Evolutionary conservation across 2,113 vertebrate species (phyloP), one percentile per base, ranked within the genome.

Genomic region (Anolis sagrei): DNA sequence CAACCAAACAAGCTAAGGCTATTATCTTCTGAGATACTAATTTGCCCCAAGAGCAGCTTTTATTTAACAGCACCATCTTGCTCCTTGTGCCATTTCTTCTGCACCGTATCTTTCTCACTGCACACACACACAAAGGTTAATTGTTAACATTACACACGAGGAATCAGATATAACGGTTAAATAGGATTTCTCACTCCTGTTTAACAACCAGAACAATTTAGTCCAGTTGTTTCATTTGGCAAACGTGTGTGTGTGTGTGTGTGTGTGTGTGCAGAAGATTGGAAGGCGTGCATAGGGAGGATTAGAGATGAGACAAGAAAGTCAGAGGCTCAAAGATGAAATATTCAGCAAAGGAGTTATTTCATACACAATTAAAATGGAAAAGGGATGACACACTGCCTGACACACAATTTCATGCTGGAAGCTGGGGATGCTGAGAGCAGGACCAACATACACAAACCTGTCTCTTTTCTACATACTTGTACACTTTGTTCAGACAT

Each of bases 101-200:
- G 25, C 5, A 54, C 88, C 87, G 48, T 21, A 79, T 92, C 34
- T 32, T 83, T 83, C 87, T 81, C 76, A 69, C 49, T 76, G 54
- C 61, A 82, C 32, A 82, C 81, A 29, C 54, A 58, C 54, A 25
- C 11, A 34, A 77, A 90, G 29, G 44, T 92, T 92, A 93, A 91
- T 90, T 86, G 54, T 89, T 93, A 85, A 92, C 93, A 87, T 93
- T 91, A 87, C 73, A 86, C 49, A 85, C 88, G 54, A 78, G 83
- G 70, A 78, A 48, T 79, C 66, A 62, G 88, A 85, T 91, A 83
- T 89, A 89, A 81, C 29, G 51, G 61, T 88, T 90, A 79, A 93
- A 89, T 73, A 81, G 81, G 13, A 74, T 79, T 44, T 83, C 68
- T 82, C 48, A 4, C 36, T 92, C 81, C 78, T 89, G 32, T 89